A percentile compares a stretch with the other conserved stretches of the same genome.
These are phyloP conservation scores for Athene noctua DNA, from an alignment of 2,113 vertebrate species.

Conservation along the genomic window DNA sequence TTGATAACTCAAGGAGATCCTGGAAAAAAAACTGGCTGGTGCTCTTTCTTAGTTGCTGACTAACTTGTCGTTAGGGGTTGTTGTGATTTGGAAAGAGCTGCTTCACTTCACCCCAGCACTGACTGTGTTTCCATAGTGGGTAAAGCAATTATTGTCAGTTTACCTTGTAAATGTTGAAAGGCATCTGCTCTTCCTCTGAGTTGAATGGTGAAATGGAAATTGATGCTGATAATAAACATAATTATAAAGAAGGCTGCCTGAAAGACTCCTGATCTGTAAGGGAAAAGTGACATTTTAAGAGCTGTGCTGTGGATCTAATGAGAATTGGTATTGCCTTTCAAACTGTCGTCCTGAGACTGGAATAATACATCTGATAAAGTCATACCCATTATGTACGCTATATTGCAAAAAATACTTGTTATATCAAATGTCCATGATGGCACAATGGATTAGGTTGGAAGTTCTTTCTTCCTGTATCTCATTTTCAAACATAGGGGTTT, in stretches of 20 bases:
- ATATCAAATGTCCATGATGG: not conserved
- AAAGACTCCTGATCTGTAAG: slow-evolving; percentile 12
- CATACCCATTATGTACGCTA: not conserved
- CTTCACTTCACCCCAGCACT: not conserved
- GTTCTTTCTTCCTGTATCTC: not conserved
- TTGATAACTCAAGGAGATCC: not conserved
- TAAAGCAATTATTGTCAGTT: not conserved
- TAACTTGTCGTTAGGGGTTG: not conserved
- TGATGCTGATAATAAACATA: slow-evolving; percentile 53
- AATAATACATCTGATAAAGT: not conserved
- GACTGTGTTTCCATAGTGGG: not conserved
- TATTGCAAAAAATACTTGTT: not conserved
- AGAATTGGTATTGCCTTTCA: slow-evolving; percentile 9
- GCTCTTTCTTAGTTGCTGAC: not conserved
- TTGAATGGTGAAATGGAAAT: slow-evolving; percentile 38
- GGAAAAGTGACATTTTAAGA: slow-evolving; percentile 36
- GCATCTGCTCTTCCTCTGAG: slow-evolving; percentile 36
- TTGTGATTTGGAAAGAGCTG: not conserved
- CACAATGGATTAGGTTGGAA: not conserved
- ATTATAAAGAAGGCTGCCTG: slow-evolving; percentile 14
- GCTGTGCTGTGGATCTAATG: not conserved
- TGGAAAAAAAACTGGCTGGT: not conserved
- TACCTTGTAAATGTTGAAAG: slow-evolving; percentile 25
- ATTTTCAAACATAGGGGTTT: not conserved
- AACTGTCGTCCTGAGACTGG: not conserved